A percentile compares a stretch with the other conserved stretches of the same genome.
These are phyloP conservation scores for Drosophila parthenogenetica DNA, from an alignment of 2,888 invertebrate species.

Conservation along the genomic window DNA sequence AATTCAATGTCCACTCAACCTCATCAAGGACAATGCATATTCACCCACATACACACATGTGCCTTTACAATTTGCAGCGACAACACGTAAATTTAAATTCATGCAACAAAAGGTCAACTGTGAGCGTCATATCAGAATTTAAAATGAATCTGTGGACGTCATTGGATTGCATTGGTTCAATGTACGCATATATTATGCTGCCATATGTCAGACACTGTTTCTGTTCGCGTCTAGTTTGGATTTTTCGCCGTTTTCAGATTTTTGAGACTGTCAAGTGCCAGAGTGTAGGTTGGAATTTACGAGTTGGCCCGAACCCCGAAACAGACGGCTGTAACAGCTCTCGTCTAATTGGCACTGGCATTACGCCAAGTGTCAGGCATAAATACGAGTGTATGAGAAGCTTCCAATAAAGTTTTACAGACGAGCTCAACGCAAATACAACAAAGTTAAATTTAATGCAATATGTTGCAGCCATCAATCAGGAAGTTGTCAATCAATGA, in stretches of 20 bases:
- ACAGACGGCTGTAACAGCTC: constrained; percentile 39
- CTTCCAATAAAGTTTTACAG: constrained; percentile 23
- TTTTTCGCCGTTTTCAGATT: constrained; percentile 29
- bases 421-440: constrained; percentile 10
- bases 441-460: constrained; percentile 21
- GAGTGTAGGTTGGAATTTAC: constrained; percentile 62
- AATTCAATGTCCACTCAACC: constrained; percentile 26
- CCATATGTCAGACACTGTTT: constrained; percentile 67
- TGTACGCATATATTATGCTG: constrained; percentile 77
- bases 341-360: constrained; percentile 72
- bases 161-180: constrained; percentile 64
- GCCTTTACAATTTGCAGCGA: constrained; percentile 24
- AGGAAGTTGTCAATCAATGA: constrained; percentile 53
- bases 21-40: constrained; percentile 35
- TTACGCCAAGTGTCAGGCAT: constrained; percentile 56
- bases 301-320: constrained; percentile 27
- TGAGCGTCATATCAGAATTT: constrained; percentile 43
- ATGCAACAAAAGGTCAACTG: constrained; percentile 43
- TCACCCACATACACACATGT: background rate
- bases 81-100: constrained; percentile 44
- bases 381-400: constrained; percentile 24
- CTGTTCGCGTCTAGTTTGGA: constrained; percentile 21
- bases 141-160: constrained; percentile 58
- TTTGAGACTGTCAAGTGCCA: constrained; percentile 54
- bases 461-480: constrained; percentile 54